Base-by-base conservation (phyloP, 2,113 vertebrate genomes). In the Mandrillus leucophaeus region DNA sequence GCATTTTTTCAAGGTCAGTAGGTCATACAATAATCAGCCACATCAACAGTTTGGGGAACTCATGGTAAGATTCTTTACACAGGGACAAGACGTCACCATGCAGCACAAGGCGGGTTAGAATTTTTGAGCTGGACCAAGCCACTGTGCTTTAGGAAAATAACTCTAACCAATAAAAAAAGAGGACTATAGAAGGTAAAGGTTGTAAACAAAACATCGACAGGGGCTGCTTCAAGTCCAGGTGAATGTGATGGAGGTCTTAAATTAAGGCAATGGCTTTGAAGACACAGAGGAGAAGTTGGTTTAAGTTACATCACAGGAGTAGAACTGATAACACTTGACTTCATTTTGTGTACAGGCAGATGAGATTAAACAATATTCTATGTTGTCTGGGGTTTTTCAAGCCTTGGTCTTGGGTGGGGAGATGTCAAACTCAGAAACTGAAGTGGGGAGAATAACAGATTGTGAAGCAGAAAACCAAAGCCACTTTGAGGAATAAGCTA, bases 371-470 rank as follows among this genome's bases (percentile, higher is more conserved):
- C 12, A 64, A 64, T 64, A 13, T 5, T 64, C 61, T 64, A 5
- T 64, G 61, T 64, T 3, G 0, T 2, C 22, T 3, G 17, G 45
- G 45, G 22, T 0, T 35, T 13, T 20, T 13, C 27, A 0, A 78
- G 20, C 45, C 68, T n/a, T 27, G 9, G 8, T 55, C 61, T 8
- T 64, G 27, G 4, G 14, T 1, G 5, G 66, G 30, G 12, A 30
- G 23, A 22, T 3, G 11, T n/a, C 2, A 16, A 8, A 18, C 66
- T 57, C 52, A 5, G 61, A 25, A 14, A 59, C 35, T 0, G 0
- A 48, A 38, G 75, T 48, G 13, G 0, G 89, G 23, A 45, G 32
- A 1, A 1, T n/a, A 13, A 59, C 1, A 8, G 35, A 6, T 1
- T 6, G 8, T 30, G 12, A 38, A 12, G 52, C 0, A 0, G 70